phyloP scores from a whole-genome alignment of 2,888 invertebrate genomes.

The Plemyria rubiginata region DNA sequence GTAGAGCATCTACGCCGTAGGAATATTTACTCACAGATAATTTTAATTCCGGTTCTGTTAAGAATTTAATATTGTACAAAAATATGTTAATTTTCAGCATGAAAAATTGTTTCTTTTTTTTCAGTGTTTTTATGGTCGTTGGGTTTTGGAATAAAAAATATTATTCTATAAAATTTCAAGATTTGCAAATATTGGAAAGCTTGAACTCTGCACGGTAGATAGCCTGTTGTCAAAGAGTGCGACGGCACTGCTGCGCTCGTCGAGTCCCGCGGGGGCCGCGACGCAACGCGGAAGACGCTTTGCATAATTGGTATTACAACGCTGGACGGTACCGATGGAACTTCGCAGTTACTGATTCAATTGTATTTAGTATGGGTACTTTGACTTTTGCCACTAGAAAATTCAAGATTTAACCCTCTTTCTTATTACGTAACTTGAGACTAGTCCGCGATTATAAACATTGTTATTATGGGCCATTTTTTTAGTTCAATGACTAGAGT shows the following conservation, averaged over 20 bases:
- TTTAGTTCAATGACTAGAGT: no score
- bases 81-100: no score
- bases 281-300: constrained; percentile 78
- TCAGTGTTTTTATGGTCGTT: no score
- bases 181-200: background rate
- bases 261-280: constrained; percentile 49
- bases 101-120: no score
- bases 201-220: constrained; percentile 14
- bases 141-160: no score
- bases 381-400: constrained; percentile 6
- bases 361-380: constrained; percentile 22
- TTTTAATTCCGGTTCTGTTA: background rate
- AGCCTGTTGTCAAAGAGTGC: constrained; percentile 62
- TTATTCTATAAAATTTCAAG: no score
- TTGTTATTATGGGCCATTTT: no score
- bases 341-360: constrained; percentile 34
- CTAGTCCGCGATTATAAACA: no score
- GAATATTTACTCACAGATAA: background rate
- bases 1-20: constrained; percentile 6
- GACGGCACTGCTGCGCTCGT: constrained; percentile 60
- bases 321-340: constrained; percentile 31
- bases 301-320: constrained; percentile 83
- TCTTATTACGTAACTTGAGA: no score
- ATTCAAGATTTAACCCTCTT: background rate
- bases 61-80: no score